A percentile compares a stretch with the other conserved stretches of the same genome.
These are phyloP conservation scores for Indri indri DNA, from an alignment of 2,113 vertebrate genomes.

Conservation along the genomic window DNA sequence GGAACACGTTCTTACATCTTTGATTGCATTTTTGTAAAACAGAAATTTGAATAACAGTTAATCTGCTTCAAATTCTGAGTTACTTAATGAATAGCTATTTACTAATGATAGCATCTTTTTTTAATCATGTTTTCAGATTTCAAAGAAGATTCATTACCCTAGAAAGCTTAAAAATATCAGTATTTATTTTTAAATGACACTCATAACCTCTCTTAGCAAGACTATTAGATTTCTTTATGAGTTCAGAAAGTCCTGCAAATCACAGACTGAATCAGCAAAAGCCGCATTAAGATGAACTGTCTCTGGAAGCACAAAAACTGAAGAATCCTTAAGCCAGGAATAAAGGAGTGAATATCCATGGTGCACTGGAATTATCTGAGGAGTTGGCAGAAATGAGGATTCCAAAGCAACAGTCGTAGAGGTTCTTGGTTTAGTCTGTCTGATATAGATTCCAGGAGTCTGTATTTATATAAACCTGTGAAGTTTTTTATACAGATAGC, in stretches of 20 bases:
- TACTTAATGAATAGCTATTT: background rate
- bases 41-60: background rate
- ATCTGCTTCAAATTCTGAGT: background rate
- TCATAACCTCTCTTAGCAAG: background rate
- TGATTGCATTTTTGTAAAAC: background rate
- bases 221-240: background rate
- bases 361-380: background rate
- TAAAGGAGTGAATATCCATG: background rate
- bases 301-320: background rate
- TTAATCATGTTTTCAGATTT: conserved; percentile 7
- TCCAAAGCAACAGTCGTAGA: background rate
- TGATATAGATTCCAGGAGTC: background rate
- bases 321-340: background rate
- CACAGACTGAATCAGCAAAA: background rate
- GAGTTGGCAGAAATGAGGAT: background rate
- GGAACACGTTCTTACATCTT: background rate
- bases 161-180: conserved; percentile 28
- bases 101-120: background rate
- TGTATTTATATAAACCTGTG: background rate
- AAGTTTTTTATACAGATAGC: background rate
- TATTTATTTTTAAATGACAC: conserved; percentile 38
- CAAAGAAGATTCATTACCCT: background rate
- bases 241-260: background rate
- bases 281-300: background rate
- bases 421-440: background rate